phyloP scores from a whole-genome alignment of 2,113 vertebrate species.

The Antennarius striatus region DNA sequence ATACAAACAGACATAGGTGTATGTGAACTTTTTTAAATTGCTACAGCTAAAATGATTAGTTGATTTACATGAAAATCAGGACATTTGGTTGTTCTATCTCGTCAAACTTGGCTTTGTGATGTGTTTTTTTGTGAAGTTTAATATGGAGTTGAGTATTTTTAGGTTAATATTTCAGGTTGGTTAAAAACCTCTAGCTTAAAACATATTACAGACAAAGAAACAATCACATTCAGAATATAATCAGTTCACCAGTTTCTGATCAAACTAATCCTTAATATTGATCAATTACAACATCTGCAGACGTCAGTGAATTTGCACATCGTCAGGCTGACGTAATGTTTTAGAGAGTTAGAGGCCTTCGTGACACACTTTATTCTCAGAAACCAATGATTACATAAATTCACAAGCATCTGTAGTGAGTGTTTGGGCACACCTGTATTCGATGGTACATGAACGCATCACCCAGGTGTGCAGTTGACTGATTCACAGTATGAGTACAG shows the following conservation, averaged over 20 bases:
- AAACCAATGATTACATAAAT: too few relatives aligned
- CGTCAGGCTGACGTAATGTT: neutral
- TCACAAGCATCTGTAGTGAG: conserved; percentile 10
- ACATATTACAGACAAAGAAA: too few relatives aligned
- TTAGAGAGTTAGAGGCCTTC: too few relatives aligned
- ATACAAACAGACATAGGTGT: too few relatives aligned
- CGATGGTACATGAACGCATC: conserved; percentile 14
- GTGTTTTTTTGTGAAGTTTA: neutral
- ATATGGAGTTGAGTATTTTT: neutral
- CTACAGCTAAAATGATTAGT: too few relatives aligned
- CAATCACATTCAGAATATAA: too few relatives aligned
- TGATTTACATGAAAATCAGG: too few relatives aligned
- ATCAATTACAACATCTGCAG: neutral
- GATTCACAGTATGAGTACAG: conserved; percentile 33
- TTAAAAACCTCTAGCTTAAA: too few relatives aligned
- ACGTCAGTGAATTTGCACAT: neutral
- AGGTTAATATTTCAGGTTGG: neutral
- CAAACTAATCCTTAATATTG: neutral
- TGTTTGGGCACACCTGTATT: neutral
- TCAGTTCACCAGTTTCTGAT: too few relatives aligned
- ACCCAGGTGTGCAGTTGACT: conserved; percentile 47
- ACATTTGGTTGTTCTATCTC: too few relatives aligned
- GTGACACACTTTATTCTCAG: too few relatives aligned
- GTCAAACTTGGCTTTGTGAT: neutral
- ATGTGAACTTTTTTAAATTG: too few relatives aligned